Evolutionary conservation across 2,113 vertebrate genomes (phyloP).

Genomic region (Rhynchomys soricoides): DNA sequence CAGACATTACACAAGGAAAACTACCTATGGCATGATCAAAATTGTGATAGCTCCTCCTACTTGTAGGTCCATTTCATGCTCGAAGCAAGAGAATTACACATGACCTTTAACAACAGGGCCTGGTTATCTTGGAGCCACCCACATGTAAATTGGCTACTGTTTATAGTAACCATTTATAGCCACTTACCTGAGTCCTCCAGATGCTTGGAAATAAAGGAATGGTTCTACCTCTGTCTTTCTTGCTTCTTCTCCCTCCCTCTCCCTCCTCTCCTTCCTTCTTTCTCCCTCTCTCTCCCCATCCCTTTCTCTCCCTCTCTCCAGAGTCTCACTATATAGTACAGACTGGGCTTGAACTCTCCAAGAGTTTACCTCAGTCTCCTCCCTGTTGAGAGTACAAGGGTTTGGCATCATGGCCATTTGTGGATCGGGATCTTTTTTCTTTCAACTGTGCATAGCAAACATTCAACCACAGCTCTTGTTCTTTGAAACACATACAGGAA

Average conservation of each 20-base stretch:
- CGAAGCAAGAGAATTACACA: background rate
- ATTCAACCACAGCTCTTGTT: background rate
- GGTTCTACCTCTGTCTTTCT: background rate
- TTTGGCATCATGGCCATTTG: background rate
- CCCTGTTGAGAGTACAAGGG: background rate
- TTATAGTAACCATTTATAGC: background rate
- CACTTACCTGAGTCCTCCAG: background rate
- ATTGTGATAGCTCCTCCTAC: background rate
- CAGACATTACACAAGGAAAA: background rate
- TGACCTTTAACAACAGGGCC: background rate
- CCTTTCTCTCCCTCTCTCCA: background rate
- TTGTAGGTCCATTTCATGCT: background rate
- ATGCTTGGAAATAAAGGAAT: background rate
- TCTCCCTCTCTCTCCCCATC: background rate
- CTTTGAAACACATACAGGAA: constrained; percentile 2
- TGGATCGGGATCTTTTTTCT: background rate
- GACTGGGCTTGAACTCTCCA: background rate
- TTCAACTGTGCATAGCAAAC: background rate
- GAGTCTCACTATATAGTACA: background rate
- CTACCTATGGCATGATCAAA: background rate
- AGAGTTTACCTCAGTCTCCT: background rate
- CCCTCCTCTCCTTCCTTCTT: background rate
- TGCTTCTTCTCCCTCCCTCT: background rate
- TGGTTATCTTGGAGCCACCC: background rate
- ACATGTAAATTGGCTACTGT: background rate